Percentiles rank a stretch among this genome's conserved stretches.
Evolutionary conservation across 2,113 vertebrate genomes (phyloP).

Genomic region (Cryptotis parvus): DNA sequence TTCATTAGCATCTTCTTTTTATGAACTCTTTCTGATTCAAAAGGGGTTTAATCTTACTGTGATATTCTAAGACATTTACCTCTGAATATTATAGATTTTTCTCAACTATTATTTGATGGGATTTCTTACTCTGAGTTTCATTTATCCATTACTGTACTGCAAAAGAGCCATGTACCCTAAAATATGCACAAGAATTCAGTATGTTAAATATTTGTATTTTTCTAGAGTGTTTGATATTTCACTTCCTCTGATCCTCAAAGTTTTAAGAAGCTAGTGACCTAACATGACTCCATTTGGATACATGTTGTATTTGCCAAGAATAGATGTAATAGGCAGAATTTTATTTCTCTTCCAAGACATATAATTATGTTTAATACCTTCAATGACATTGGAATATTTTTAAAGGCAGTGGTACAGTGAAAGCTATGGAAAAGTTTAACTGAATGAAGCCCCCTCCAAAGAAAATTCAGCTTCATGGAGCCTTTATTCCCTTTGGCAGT

Average conservation of each 20-base stretch:
- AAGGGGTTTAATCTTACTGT: conserved; percentile 2
- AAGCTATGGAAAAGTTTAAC: neutral
- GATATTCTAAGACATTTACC: neutral
- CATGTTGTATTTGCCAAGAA: conserved; percentile 21
- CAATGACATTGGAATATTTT: conserved; percentile 29
- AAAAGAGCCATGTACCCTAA: neutral
- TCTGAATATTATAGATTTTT: neutral
- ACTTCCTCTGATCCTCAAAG: neutral
- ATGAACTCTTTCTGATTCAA: neutral
- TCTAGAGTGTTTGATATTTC: neutral
- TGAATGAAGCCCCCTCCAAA: neutral
- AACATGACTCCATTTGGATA: conserved; percentile 1
- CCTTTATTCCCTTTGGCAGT: neutral
- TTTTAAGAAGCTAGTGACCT: conserved; percentile 23
- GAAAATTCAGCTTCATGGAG: conserved; percentile 31
- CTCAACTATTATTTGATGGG: neutral
- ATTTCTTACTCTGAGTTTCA: neutral
- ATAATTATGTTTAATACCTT: conserved; percentile 44
- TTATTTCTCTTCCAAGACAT: conserved; percentile 5
- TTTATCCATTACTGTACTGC: neutral
- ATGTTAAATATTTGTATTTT: conserved; percentile 43
- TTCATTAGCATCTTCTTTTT: neutral
- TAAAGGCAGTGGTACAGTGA: neutral
- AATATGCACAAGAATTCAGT: neutral
- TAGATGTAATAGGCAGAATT: conserved; percentile 27